A percentile compares a stretch with the other conserved stretches of the same genome.
These are phyloP conservation scores for Merluccius polli DNA, from an alignment of 2,797 vertebrate species.

Conservation along the genomic window DNA sequence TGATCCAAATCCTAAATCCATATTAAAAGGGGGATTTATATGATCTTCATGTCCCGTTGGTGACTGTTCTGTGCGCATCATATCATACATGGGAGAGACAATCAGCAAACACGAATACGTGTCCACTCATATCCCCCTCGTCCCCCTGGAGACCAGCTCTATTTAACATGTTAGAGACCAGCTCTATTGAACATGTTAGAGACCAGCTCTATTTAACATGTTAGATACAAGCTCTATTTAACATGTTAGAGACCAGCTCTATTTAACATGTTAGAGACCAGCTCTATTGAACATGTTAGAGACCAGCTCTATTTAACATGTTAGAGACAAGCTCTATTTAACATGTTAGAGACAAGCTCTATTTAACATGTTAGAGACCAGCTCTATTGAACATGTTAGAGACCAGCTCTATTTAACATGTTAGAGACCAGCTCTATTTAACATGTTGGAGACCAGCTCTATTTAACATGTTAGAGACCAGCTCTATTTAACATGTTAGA, in stretches of 20 bases:
- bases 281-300: too few species aligned
- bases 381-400: too few species aligned
- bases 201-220: too few species aligned
- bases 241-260: too few species aligned
- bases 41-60: conserved; percentile 60
- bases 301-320: too few species aligned
- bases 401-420: too few species aligned
- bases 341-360: too few species aligned
- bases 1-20: conserved; percentile 14
- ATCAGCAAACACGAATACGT: conserved; percentile 79
- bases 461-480: conserved; percentile 74
- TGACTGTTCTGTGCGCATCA: conserved; percentile 68
- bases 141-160: conserved; percentile 76
- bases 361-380: conserved; percentile 74
- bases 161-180: conserved; percentile 76
- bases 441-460: too few species aligned
- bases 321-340: conserved; percentile 72
- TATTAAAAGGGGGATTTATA: conserved; percentile 32
- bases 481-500: too few species aligned
- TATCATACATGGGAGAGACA: conserved; percentile 67
- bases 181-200: too few species aligned
- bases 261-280: conserved; percentile 74
- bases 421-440: conserved; percentile 72
- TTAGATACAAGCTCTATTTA: conserved; percentile 72
- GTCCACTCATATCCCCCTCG: conserved; percentile 78